phyloP scores from a whole-genome alignment of 2,888 invertebrate species.

The Bellardia pandia region DNA sequence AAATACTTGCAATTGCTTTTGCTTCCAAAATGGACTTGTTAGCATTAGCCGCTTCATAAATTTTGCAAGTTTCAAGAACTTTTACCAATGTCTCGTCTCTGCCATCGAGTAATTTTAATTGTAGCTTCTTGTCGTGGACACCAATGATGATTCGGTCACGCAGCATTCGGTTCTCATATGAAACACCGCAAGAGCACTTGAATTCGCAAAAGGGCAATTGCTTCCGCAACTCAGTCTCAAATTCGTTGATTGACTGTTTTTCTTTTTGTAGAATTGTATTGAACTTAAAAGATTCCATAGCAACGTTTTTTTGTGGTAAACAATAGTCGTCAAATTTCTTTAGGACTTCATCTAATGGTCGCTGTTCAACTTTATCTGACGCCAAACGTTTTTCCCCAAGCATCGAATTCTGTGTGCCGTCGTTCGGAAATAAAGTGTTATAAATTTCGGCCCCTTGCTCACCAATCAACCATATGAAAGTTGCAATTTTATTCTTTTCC shows the following conservation, averaged over 20 bases:
- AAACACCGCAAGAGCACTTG: too few relatives aligned
- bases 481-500: too few relatives aligned
- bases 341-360: constrained; percentile 11
- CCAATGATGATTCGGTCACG: too few relatives aligned
- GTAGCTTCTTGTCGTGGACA: background rate
- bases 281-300: constrained; percentile 15
- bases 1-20: too few relatives aligned
- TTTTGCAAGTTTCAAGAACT: background rate
- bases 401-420: constrained; percentile 7
- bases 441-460: too few relatives aligned
- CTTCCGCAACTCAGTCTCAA: background rate
- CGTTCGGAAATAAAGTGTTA: too few relatives aligned
- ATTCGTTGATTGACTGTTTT: constrained; percentile 2
- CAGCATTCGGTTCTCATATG: too few relatives aligned
- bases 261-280: constrained; percentile 4
- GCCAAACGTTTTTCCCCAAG: constrained; percentile 3
- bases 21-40: too few relatives aligned
- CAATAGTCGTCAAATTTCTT: constrained; percentile 17
- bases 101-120: background rate
- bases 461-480: too few relatives aligned
- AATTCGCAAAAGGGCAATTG: too few relatives aligned
- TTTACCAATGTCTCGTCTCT: background rate
- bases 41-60: background rate
- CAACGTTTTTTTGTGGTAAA: constrained; percentile 20
- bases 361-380: background rate